phyloP scores from a whole-genome alignment of 2,888 invertebrate genomes.

The Cylindroiulus punctatus region DNA sequence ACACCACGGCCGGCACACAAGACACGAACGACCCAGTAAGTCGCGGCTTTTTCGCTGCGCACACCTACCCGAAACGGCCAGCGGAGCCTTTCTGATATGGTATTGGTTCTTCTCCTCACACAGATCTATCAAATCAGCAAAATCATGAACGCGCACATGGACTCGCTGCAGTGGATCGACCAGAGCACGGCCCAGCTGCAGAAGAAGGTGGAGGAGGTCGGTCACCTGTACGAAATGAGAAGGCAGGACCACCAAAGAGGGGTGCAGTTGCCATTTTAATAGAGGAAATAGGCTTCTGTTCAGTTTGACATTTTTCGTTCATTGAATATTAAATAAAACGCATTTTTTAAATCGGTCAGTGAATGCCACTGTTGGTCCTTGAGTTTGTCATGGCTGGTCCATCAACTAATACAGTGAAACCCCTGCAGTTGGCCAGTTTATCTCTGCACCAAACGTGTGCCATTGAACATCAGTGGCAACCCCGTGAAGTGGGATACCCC shows the following conservation, averaged over 20 bases:
- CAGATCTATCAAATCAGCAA: conserved; percentile 91
- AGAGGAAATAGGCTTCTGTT: neutral
- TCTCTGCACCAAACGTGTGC: too few relatives aligned
- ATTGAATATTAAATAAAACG: neutral
- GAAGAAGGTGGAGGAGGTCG: conserved; percentile 82
- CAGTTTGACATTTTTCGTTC: neutral
- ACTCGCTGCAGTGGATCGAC: conserved; percentile 94
- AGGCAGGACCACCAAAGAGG: conserved; percentile 76
- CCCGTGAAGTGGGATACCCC: too few relatives aligned
- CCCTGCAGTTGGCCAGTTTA: too few relatives aligned
- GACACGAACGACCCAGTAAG: conserved; percentile 81
- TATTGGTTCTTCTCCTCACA: conserved; percentile 59
- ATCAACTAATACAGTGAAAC: too few relatives aligned
- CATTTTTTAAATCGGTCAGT: neutral
- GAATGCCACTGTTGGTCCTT: neutral
- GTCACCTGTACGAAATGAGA: conserved; percentile 75
- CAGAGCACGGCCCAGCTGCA: conserved; percentile 81
- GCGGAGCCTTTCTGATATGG: neutral
- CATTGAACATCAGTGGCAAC: too few relatives aligned
- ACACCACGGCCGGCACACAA: conserved; percentile 79
- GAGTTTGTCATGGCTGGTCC: too few relatives aligned
- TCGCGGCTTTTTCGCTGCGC: conserved; percentile 59
- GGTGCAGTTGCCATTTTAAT: conserved; percentile 48
- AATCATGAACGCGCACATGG: conserved; percentile 95
- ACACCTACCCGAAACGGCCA: neutral